Evolutionary conservation across 2,797 vertebrate species (phyloP), one percentile per base, ranked within the genome.

Genomic region (Paratrypauchen microcephalus): DNA sequence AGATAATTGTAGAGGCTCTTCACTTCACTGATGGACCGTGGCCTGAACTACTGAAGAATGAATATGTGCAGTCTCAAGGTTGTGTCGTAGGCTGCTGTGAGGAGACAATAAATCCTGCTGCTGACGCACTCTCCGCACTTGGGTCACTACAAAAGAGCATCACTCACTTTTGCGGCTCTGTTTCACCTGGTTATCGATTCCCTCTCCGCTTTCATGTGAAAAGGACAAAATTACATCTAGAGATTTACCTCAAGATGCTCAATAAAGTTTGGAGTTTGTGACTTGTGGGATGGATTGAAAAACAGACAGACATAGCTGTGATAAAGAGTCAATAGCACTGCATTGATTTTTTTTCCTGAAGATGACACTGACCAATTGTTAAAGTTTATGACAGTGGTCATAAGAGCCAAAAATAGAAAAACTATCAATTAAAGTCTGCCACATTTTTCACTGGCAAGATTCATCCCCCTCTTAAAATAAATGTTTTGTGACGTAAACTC

Each of bases 51-150:
- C 73, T 82, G 83, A 88, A 79, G 86, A 87, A 90, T 80, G 39
- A 85, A 65, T 67, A 82, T 74, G 79, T 28, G 21, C 73, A 64
- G 79, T 72, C 84, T 83, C 87, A 89, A 92, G 89, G 89, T 84
- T 87, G 79, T 28, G 84, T 68, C 21, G 12, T 55, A 55, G 11
- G 80, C 86, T 70, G 73, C 24, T 73, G 74, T 68, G 73, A 82
- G 76, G 77, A 68, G 89, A 86, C 82, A 74, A 90, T 90, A 85
- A 88, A 91, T 91, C 80, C 72, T 74, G 74, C 66, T 73, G 86
- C 76, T 91, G 91, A 92, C 89, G 86, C 88, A 90, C 85, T 83
- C 18, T 45, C 4, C 28, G 67, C 70, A 84, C 81, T 84, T 65
- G 72, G 72, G 75, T 60, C 71, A 75, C 78, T 80, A 71, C 52